Base-by-base conservation (phyloP, 2,888 invertebrate genomes). In the Acanthococcus lagerstroemiae region DNA sequence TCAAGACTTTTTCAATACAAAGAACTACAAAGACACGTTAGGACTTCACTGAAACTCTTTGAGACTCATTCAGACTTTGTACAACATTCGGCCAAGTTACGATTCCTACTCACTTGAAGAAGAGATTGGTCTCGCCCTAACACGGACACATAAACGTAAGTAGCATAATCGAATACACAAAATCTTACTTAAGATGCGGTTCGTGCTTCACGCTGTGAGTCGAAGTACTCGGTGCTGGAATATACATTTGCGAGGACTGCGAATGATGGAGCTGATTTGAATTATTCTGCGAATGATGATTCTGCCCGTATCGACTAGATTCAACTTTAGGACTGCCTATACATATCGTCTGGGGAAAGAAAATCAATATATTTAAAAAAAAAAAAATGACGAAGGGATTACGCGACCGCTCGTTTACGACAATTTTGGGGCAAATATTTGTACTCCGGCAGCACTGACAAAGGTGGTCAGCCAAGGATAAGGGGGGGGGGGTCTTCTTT, bases 161-260 rank as follows among this genome's bases (percentile, higher is more conserved):
- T n/a, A n/a, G n/a, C n/a, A n/a, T n/a, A n/a, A n/a, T n/a, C n/a
- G n/a, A n/a, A n/a, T n/a, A n/a, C n/a, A n/a, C n/a, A n/a, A n/a
- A n/a, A n/a, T n/a, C 70, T 50, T 70, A 75, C 74, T 76, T 78
- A 68, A 77, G 78, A 71, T 79, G 78, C 4, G 81, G 81, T 72
- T 82, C 82, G 70, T 81, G 80, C 70, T 82, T 82, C 66, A 82
- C 81, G 24, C 22, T 66, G n/a, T 56, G 56, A 26, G 46, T 46
- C 26, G 57, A 48, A 56, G 65, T 21, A 37, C 44, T 27, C n/a
- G 56, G 50, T 19, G 55, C 26, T 30, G 55, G 66, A 25, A 66
- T 48, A 15, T 57, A 66, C 27, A 66, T 24, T 17, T 55, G 56
- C 12, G 66, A 57, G 15, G 56, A 50, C 22, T 66, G 56, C 46